These are phyloP conservation scores for Anguilla rostrata DNA, from an alignment of 2,113 vertebrate species.

Conservation along the genomic window DNA sequence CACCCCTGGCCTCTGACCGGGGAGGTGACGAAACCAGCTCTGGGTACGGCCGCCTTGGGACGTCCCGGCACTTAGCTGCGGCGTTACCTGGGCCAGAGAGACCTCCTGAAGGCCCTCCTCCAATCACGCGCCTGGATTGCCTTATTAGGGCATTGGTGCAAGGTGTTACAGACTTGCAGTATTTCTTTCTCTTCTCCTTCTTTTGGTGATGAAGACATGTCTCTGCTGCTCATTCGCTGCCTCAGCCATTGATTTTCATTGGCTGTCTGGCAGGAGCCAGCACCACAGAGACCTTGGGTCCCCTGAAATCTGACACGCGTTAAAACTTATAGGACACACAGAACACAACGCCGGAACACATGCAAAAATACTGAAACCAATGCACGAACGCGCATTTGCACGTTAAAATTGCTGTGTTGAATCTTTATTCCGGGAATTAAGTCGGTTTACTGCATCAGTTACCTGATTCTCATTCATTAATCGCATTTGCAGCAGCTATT, in stretches of 20 bases:
- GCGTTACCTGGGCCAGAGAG: constrained; percentile 34
- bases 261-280: background rate
- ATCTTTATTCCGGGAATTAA: too few species aligned
- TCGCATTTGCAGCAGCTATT: background rate
- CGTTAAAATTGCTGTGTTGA: background rate
- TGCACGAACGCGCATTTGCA: background rate
- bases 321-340: background rate
- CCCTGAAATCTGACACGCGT: background rate
- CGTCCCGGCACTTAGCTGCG: constrained; percentile 31
- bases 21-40: background rate
- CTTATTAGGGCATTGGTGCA: constrained; percentile 49
- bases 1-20: constrained; percentile 3
- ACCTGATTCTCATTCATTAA: too few species aligned
- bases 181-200: constrained; percentile 26
- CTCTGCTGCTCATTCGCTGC: background rate
- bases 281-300: background rate
- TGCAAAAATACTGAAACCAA: too few species aligned
- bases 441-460: too few species aligned
- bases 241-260: background rate
- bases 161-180: constrained; percentile 31
- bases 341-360: background rate
- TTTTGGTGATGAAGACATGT: background rate
- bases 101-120: constrained; percentile 25
- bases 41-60: too few species aligned
- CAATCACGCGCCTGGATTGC: constrained; percentile 41